phyloP scores from a whole-genome alignment of 2,888 invertebrate species.

The Morpho achilles region DNA sequence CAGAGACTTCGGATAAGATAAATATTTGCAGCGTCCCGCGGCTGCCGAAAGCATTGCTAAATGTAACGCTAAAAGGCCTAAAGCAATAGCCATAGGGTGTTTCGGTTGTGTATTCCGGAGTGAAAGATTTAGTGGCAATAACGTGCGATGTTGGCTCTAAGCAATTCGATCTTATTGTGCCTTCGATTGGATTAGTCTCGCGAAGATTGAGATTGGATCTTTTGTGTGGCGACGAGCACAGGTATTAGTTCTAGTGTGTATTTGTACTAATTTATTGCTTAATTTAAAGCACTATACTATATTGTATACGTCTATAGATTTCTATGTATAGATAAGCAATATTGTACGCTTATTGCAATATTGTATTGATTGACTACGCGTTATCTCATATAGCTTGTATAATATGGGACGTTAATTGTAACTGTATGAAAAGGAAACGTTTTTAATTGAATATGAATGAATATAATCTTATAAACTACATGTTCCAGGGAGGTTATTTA shows the following conservation, averaged over 20 bases:
- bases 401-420: too few relatives aligned
- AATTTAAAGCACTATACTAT: neutral
- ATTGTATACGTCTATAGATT: neutral
- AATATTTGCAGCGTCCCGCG: slow-evolving; percentile 56
- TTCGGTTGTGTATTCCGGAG: slow-evolving; percentile 41
- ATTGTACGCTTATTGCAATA: too few relatives aligned
- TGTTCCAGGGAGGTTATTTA: too few relatives aligned
- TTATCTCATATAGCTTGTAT: too few relatives aligned
- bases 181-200: slow-evolving; percentile 66
- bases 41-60: slow-evolving; percentile 41
- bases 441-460: too few relatives aligned
- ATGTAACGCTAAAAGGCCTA: slow-evolving; percentile 61
- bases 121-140: slow-evolving; percentile 78
- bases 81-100: slow-evolving; percentile 52
- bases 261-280: slow-evolving; percentile 9
- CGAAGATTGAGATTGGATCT: slow-evolving; percentile 25
- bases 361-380: too few relatives aligned
- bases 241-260: slow-evolving; percentile 18
- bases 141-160: slow-evolving; percentile 58
- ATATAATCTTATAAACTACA: too few relatives aligned
- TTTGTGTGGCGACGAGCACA: slow-evolving; percentile 20
- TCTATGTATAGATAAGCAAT: too few relatives aligned
- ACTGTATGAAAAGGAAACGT: too few relatives aligned
- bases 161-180: slow-evolving; percentile 67
- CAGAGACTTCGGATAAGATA: slow-evolving; percentile 48